Conservation (phyloP, 2,113 vertebrate species). For the Prolemur simus region DNA sequence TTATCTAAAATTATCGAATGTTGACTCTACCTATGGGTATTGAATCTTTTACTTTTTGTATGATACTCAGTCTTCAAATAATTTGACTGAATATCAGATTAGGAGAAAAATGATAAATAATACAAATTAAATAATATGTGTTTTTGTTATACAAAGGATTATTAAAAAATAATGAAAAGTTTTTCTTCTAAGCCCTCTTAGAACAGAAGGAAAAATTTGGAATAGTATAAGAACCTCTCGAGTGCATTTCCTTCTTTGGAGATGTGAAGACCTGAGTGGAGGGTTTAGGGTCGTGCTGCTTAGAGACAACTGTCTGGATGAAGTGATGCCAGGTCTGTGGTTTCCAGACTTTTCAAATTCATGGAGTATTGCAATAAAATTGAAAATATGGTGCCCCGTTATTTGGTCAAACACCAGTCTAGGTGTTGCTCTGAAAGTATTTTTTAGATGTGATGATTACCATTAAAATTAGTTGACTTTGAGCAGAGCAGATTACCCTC, state of each 20-base stretch:
- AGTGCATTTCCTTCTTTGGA: background rate
- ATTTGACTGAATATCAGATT: background rate
- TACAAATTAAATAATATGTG: background rate
- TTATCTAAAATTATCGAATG: background rate
- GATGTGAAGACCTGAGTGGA: background rate
- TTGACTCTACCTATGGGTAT: background rate
- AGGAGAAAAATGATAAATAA: background rate
- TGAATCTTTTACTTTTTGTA: background rate
- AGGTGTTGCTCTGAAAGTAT: background rate
- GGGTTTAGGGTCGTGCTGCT: background rate
- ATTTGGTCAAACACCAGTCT: background rate
- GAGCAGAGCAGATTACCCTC: background rate
- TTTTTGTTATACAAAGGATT: background rate
- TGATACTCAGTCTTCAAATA: conserved; percentile 13
- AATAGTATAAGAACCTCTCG: background rate
- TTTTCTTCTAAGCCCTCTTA: background rate
- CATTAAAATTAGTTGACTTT: conserved; percentile 13
- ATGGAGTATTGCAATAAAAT: background rate
- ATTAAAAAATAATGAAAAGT: background rate
- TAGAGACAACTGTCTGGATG: background rate
- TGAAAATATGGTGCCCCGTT: background rate
- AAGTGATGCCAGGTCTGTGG: background rate
- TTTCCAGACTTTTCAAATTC: background rate
- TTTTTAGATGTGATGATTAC: background rate
- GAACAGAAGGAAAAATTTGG: background rate